Conservation (phyloP, 2,888 invertebrate genomes). For the Octodonta nipae region DNA sequence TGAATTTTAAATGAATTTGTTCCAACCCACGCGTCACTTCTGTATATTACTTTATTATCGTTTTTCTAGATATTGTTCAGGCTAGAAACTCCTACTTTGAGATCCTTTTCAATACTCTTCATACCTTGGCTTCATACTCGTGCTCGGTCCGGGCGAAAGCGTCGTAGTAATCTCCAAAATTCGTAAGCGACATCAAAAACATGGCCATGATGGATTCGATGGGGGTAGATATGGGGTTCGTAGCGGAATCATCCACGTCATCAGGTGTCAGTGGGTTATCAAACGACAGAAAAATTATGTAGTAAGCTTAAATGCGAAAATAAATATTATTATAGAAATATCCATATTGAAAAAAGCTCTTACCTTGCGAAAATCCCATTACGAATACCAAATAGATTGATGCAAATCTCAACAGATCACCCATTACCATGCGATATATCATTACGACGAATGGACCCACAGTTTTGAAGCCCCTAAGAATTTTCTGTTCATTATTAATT, state of each 20-base stretch:
- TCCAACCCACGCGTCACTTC: no score
- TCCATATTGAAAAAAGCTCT: constrained; percentile 3
- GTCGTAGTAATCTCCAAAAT: constrained; percentile 87
- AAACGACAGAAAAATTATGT: constrained; percentile 79
- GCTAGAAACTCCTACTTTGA: no score
- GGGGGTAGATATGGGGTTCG: constrained; percentile 81
- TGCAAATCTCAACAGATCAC: constrained; percentile 88
- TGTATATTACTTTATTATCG: no score
- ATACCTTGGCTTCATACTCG: constrained; percentile 79
- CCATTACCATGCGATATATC: constrained; percentile 97
- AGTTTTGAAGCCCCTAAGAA: constrained; percentile 83
- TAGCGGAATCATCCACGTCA: constrained; percentile 65
- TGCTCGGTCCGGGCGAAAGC: constrained; percentile 82
- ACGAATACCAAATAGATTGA: constrained; percentile 94
- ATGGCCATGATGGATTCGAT: constrained; percentile 93
- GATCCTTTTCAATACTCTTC: no score
- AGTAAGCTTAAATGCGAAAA: constrained; percentile 51
- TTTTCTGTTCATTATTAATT: no score
- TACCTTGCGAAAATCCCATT: constrained; percentile 92
- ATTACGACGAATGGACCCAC: constrained; percentile 99
- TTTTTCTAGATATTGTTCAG: no score
- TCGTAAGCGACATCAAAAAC: constrained; percentile 96
- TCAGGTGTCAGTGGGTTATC: constrained; percentile 73
- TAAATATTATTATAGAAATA: constrained; percentile 2
- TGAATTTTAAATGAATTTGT: no score